A percentile compares a stretch with the other conserved stretches of the same genome.
These are phyloP conservation scores for Drosophila mojavensis DNA, from an alignment of 1,140 invertebrate genomes.

Conservation along the genomic window DNA sequence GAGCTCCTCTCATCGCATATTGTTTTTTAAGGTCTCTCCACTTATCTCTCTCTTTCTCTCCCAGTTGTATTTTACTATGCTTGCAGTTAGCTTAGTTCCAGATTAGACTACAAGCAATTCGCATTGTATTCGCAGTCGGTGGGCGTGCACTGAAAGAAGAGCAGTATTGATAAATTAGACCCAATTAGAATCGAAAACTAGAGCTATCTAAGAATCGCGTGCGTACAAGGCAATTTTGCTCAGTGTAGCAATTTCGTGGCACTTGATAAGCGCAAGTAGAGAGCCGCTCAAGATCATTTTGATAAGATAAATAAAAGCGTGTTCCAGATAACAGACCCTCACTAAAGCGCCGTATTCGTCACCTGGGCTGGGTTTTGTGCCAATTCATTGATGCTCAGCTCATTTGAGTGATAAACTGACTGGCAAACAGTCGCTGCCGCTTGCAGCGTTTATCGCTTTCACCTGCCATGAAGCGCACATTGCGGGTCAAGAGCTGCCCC, in stretches of 20 bases:
- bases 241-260: constrained; percentile 41
- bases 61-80: constrained; percentile 36
- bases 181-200: neutral
- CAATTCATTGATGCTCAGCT: constrained; percentile 65
- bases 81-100: constrained; percentile 32
- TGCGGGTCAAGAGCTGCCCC: constrained; percentile 49
- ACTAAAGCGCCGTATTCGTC: constrained; percentile 3
- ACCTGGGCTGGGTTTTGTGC: constrained; percentile 49
- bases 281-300: constrained; percentile 68
- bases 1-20: constrained; percentile 21
- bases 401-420: constrained; percentile 24
- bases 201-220: neutral
- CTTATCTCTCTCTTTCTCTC: constrained; percentile 29
- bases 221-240: neutral
- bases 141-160: constrained; percentile 60
- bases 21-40: constrained; percentile 21
- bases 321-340: constrained; percentile 40
- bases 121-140: constrained; percentile 13
- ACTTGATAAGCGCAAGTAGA: constrained; percentile 18
- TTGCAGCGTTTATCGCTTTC: constrained; percentile 1
- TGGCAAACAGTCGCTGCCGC: neutral
- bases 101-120: constrained; percentile 60
- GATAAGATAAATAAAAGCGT: constrained; percentile 70
- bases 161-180: neutral
- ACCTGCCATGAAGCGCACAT: constrained; percentile 10